Percentiles rank a stretch among this genome's conserved stretches.
phyloP scores from a whole-genome alignment of 2,113 vertebrate genomes.

The Fregata magnificens region DNA sequence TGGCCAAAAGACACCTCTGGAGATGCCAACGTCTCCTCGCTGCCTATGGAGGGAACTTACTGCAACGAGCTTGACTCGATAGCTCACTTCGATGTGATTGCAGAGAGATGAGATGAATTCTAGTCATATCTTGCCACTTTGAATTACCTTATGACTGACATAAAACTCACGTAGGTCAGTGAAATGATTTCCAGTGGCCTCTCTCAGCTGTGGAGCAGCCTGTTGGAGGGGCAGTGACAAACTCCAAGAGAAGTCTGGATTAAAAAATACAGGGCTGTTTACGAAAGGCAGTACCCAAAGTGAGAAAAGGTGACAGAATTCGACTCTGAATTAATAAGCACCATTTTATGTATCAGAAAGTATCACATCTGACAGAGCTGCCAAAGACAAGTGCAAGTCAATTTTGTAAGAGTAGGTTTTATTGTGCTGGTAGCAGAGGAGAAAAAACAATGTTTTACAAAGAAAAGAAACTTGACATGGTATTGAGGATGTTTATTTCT shows the following conservation, averaged over 20 bases:
- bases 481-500: slow-evolving; percentile 73
- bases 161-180: background rate
- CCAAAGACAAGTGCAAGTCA: slow-evolving; percentile 4
- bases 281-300: background rate
- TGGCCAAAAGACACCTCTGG: background rate
- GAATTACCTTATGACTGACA: background rate
- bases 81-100: background rate
- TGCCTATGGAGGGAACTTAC: background rate
- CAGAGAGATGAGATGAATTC: background rate
- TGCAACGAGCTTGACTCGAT: rapidly evolving
- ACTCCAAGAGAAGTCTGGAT: background rate
- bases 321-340: background rate
- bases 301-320: background rate
- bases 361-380: slow-evolving; percentile 18
- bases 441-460: slow-evolving; percentile 16
- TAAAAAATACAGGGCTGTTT: background rate
- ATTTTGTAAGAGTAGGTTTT: background rate
- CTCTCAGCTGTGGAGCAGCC: background rate
- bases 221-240: background rate
- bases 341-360: background rate
- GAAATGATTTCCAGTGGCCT: background rate
- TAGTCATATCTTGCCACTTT: background rate
- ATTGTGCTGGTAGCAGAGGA: slow-evolving; percentile 1
- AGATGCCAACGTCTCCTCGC: rapidly evolving
- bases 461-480: slow-evolving; percentile 59